Base-by-base conservation (phyloP, 1,140 invertebrate species). In the Andricus grossulariae region DNA sequence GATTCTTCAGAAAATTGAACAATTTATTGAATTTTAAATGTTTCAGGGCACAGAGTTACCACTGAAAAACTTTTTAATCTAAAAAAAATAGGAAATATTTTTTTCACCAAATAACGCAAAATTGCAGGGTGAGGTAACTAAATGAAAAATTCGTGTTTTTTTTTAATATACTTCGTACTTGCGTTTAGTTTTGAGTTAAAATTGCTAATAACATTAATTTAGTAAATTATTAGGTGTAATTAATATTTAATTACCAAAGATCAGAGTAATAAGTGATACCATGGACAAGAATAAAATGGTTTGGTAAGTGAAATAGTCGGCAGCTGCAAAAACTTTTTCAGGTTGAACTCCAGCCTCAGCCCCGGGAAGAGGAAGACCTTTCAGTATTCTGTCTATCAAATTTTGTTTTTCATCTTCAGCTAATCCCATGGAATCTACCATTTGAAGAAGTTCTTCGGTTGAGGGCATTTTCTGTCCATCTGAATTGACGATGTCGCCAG, bases 381-480 rank as follows among this genome's bases (percentile, higher is more conserved):
- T 81, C 39, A 89, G 87, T 49, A 94, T 83, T 80, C 92, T 90
- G 1, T 88, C 86, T 71, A 87, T 90, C 39, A 94, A 77, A 54
- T 90, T 90, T 16, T 91, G 91, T 21, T 91, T 92, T 73, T 93
- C 91, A 15, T 92, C 92, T 39, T 94, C 93, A 32, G 90, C 87
- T 15, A 94, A 82, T 1, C 91, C 92, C 79, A 93, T 88, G 0
- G 88, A 83, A 51, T 94, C 91, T 45, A 94, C 84, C 85, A 94
- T 86, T n/a, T 92, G 91, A 73, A 93, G 82, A 0, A 94, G 83
- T 51, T 94, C 89, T 66, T 94, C 92, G 3, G 90, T 83, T 4
- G 91, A 90, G 13, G 93, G 93, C 80, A 92, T 83, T 82, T 92
- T 83, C 10, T 80, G 73, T 15, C 60, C 72, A n/a, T 72, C 72